Base-by-base conservation (phyloP, 2,797 vertebrate species). In the Rhabdophis nuchalis region DNA sequence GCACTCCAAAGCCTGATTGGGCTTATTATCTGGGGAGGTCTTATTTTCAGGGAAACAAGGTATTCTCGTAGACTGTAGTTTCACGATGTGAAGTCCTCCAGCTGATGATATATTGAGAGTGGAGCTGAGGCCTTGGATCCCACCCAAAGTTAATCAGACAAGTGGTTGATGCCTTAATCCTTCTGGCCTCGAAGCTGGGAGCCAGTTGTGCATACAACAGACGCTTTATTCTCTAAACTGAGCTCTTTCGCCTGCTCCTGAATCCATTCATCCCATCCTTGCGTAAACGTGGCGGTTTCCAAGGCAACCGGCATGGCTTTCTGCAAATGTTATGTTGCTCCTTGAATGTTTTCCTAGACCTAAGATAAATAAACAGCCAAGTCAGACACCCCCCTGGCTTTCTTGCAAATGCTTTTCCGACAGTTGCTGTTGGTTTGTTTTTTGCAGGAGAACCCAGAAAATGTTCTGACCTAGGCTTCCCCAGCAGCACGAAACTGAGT, bases 361-460 rank as follows among this genome's bases (percentile, higher is more conserved):
- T 50, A 5, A 27, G 57, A 86, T 85, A 46, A 58, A 13, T 92
- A 60, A 88, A 91, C 92, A 85, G 91, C 0, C 87, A 56, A 23
- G 88, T 29, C 92, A 54, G 7, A 54, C 68, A 46, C 18, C 3
- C 29, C 9, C 2, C 32, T 0, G 32, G 29, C 12, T 12, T 87
- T 90, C 86, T 89, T 25, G 20, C 32, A 61, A 88, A 77, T 86
- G 61, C 23, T 89, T 77, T 56, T 58, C 89, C 36, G 86, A 0
- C 91, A 87, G 13, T 91, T 68, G 57, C 10, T 12, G 52, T 68
- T 89, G 85, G 54, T 90, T 87, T 96, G 93, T 95, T 68, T 5
- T 5, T 96, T 97, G 88, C 95, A 96, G 96, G 92, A 90, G 68
- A 68, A 41, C 72, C 58, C 46, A 46, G 46, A 2, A 46, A 46